Evolutionary conservation across 2,113 vertebrate species (phyloP).

Genomic region (Brachypodius melanocephalos): DNA sequence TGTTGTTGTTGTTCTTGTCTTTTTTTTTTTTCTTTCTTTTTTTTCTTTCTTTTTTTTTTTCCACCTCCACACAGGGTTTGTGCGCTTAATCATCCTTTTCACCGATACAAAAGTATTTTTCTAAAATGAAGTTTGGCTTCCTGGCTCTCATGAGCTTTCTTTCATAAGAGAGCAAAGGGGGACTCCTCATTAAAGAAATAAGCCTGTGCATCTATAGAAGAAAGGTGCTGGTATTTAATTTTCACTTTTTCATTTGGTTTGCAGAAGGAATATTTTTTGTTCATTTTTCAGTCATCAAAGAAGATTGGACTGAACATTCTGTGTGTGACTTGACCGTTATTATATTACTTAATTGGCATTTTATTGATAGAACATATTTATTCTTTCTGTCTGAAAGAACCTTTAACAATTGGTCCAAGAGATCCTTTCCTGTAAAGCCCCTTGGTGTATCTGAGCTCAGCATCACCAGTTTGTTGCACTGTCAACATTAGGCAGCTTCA

Average conservation of each 20-base stretch:
- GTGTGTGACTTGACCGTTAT: neutral
- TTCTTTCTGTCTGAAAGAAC: neutral
- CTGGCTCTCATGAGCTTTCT: neutral
- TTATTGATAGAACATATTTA: neutral
- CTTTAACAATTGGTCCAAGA: neutral
- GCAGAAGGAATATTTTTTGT: neutral
- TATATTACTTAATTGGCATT: neutral
- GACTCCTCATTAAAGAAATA: neutral
- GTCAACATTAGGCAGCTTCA: neutral
- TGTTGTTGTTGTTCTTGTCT: neutral
- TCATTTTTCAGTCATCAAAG: neutral
- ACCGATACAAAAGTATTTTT: neutral
- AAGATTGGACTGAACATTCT: neutral
- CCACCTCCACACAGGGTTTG: fast-evolving
- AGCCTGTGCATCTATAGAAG: neutral
- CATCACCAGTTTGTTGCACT: neutral
- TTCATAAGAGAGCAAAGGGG: neutral
- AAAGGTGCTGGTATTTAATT: neutral
- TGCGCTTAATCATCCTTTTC: neutral
- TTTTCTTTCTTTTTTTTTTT: neutral
- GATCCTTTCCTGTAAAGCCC: neutral
- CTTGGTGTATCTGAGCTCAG: neutral
- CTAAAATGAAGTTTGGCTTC: neutral
- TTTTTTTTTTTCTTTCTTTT: neutral
- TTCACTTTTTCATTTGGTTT: neutral